Evolutionary conservation across 2,113 vertebrate species (phyloP).

Genomic region (Upupa epops): DNA sequence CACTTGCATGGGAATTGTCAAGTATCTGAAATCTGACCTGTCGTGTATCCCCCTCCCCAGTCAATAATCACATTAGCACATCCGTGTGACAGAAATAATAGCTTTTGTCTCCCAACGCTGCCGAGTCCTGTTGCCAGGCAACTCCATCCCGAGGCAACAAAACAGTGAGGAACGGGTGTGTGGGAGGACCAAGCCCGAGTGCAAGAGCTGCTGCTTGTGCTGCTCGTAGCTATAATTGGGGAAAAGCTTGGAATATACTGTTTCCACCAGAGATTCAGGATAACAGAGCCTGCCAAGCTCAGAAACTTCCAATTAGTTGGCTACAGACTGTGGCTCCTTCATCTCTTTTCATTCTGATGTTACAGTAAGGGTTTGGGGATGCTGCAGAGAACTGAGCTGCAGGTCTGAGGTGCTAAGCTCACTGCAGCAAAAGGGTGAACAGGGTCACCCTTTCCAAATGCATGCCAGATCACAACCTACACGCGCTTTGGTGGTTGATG

Average conservation of each 20-base stretch:
- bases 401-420: neutral
- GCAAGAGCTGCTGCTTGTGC: constrained; percentile 26
- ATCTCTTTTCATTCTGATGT: neutral
- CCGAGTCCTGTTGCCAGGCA: constrained; percentile 80
- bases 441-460: neutral
- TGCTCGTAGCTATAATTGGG: constrained; percentile 40
- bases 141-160: constrained; percentile 71
- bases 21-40: constrained; percentile 24
- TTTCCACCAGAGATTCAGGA: constrained; percentile 1
- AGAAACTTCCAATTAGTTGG: constrained; percentile 35
- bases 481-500: neutral
- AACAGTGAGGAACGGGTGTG: constrained; percentile 47
- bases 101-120: constrained; percentile 76
- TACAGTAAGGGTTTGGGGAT: neutral
- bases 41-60: neutral
- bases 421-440: neutral
- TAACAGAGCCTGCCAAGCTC: neutral
- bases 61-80: constrained; percentile 71
- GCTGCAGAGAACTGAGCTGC: neutral
- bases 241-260: neutral
- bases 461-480: neutral
- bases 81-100: constrained; percentile 75
- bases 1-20: neutral
- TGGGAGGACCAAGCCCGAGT: constrained; percentile 42
- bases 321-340: neutral